Evolutionary conservation across 2,888 invertebrate species (phyloP).

Genomic region (Drosophila anomalata): DNA sequence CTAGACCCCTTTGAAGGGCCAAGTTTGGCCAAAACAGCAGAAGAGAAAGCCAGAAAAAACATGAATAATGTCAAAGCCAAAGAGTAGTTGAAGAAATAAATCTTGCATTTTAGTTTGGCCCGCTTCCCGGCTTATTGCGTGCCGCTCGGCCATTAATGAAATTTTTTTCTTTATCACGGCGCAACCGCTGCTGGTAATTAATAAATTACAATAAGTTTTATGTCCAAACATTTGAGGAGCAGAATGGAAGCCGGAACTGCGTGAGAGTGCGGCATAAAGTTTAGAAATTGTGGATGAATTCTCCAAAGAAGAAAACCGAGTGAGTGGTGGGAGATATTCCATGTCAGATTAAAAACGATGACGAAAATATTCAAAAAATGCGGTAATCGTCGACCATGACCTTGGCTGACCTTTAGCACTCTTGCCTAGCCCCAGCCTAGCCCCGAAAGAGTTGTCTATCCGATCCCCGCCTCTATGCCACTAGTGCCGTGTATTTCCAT

Average conservation of each 20-base stretch:
- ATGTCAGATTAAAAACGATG: background rate
- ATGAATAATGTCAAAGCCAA: slow-evolving; percentile 66
- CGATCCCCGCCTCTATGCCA: background rate
- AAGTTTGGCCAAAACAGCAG: slow-evolving; percentile 4
- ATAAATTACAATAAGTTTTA: slow-evolving; percentile 65
- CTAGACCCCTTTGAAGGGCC: slow-evolving; percentile 70
- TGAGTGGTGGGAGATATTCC: background rate
- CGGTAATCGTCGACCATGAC: slow-evolving; percentile 55
- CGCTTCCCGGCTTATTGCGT: slow-evolving; percentile 48
- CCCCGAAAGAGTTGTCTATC: slow-evolving; percentile 24
- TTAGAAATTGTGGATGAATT: slow-evolving; percentile 31
- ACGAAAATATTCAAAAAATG: slow-evolving; percentile 12
- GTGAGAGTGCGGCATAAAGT: slow-evolving; percentile 42
- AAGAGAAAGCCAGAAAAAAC: slow-evolving; percentile 23
- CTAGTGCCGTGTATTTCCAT: slow-evolving; percentile 39
- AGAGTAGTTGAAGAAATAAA: slow-evolving; percentile 37
- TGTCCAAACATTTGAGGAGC: slow-evolving; percentile 37
- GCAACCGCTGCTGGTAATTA: slow-evolving; percentile 62
- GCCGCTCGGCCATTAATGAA: slow-evolving; percentile 55
- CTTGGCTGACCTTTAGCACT: slow-evolving; percentile 63
- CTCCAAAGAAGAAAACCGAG: background rate
- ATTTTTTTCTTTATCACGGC: slow-evolving; percentile 43
- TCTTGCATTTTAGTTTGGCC: slow-evolving; percentile 25
- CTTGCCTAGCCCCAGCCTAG: slow-evolving; percentile 14
- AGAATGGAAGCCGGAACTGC: slow-evolving; percentile 20